Evolutionary conservation across 2,113 vertebrate species (phyloP), one percentile per base, ranked within the genome.

Genomic region (Anolis carolinensis): DNA sequence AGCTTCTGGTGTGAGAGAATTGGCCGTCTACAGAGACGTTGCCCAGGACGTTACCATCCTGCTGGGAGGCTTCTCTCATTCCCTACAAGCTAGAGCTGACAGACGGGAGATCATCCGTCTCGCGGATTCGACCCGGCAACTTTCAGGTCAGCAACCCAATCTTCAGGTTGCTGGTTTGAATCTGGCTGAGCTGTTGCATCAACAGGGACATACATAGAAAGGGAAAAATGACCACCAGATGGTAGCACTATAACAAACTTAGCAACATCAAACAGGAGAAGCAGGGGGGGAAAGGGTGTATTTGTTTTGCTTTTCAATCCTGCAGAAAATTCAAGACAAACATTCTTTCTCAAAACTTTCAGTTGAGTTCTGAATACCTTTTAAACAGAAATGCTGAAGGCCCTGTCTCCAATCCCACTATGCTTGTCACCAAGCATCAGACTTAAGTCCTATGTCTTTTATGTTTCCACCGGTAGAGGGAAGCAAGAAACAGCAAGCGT

Each of bases 401-500:
- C 75, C 83, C 72, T 77, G 62, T 52, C 23, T 9, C 7, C 55
- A 85, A 25, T 23, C 3, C 74, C 20, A 23, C 39, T 34, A 52
- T 25, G 6, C 70, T 14, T 82, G 39, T 5, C 73, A 1, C 70
- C 48, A 8, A 59, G 44, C 2, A 7, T 34, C 71, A 2, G 1
- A 20, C 93, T 93, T 86, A 0, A 20, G 16, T 21, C 4, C 55
- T 52, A 76, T 93, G 94, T 62, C 21, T 87, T 95, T 93, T 84
- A 90, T 88, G 79, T 50, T 72, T 48, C 72, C 76, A 83, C 96
- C 96, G 94, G 93, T 92, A 96, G 96, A 94, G 96, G 96, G 96
- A 95, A 92, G 93, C 95, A 96, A 90, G 82, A 93, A 96, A 90
- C 91, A 96, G 87, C 86, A 39, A 63, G 90, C 90, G 18, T 55